These are phyloP conservation scores for Ormyrus rosae DNA, from an alignment of 2,888 invertebrate genomes.

Conservation along the genomic window DNA sequence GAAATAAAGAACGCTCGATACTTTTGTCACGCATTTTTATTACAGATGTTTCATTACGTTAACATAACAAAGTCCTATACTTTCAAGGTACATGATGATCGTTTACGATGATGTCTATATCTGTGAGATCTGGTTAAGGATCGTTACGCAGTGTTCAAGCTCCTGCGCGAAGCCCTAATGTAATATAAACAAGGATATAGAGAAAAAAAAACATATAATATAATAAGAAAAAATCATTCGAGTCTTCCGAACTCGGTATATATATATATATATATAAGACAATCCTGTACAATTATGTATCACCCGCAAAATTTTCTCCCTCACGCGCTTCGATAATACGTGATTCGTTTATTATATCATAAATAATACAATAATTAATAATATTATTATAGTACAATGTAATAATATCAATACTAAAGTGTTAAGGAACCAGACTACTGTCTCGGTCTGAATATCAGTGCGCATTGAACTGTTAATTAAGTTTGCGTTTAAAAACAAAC, in stretches of 20 bases:
- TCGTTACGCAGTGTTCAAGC: slow-evolving; percentile 70
- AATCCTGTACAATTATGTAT: slow-evolving; percentile 50
- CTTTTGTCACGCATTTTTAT: slow-evolving; percentile 70
- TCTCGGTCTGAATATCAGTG: too few relatives aligned
- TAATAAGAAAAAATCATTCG: slow-evolving; percentile 34
- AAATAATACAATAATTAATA: slow-evolving; percentile 48
- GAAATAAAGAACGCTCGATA: slow-evolving; percentile 4
- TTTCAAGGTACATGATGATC: slow-evolving; percentile 75
- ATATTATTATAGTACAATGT: slow-evolving; percentile 32
- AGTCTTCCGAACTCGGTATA: slow-evolving; percentile 28
- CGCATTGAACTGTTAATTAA: too few relatives aligned
- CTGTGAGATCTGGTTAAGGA: slow-evolving; percentile 72
- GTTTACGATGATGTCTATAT: slow-evolving; percentile 71
- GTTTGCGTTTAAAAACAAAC: too few relatives aligned
- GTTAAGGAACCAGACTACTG: background rate
- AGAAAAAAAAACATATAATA: slow-evolving; percentile 17
- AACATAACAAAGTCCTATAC: slow-evolving; percentile 75
- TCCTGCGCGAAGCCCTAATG: slow-evolving; percentile 61
- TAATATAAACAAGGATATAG: slow-evolving; percentile 31
- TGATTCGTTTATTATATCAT: slow-evolving; percentile 14
- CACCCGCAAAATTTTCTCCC: slow-evolving; percentile 41
- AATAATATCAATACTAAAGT: slow-evolving; percentile 37
- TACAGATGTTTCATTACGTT: slow-evolving; percentile 74
- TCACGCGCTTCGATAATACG: slow-evolving; percentile 28
- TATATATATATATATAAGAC: slow-evolving; percentile 16